Evolutionary conservation across 2,797 vertebrate species (phyloP).

Genomic region (Arnoldichthys spilopterus): DNA sequence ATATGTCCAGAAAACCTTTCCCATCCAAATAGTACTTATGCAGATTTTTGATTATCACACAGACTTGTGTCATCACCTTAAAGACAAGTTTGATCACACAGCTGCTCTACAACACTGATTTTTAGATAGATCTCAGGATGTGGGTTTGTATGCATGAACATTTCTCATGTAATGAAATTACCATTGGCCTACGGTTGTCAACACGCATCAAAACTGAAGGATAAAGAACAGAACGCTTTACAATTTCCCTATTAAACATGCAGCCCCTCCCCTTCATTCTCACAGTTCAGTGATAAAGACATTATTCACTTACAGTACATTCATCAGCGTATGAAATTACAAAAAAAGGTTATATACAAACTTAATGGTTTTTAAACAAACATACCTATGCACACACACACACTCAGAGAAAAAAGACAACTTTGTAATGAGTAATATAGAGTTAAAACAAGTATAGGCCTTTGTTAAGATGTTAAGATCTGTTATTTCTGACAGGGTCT

Average conservation of each 20-base stretch:
- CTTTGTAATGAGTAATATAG: slow-evolving; percentile 7
- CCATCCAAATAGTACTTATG: background rate
- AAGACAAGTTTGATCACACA: slow-evolving; percentile 8
- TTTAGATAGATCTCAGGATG: slow-evolving; percentile 7
- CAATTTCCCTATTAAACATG: slow-evolving; percentile 29
- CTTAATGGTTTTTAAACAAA: slow-evolving; percentile 20
- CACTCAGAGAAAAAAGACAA: background rate
- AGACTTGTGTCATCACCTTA: slow-evolving; percentile 1
- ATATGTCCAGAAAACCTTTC: background rate
- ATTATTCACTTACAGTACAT: slow-evolving; percentile 37
- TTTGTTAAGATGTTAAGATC: background rate
- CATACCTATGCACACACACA: background rate
- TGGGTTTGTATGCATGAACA: background rate
- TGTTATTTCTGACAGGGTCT: slow-evolving; percentile 27
- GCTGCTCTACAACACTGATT: slow-evolving; percentile 6
- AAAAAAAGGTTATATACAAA: background rate
- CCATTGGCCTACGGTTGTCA: slow-evolving; percentile 1
- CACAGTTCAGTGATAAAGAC: slow-evolving; percentile 26
- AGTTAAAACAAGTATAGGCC: slow-evolving; percentile 1
- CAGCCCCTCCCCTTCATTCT: slow-evolving; percentile 12
- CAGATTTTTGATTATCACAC: background rate
- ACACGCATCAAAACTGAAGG: slow-evolving; percentile 17
- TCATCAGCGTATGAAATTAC: slow-evolving; percentile 30
- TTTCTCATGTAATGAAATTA: background rate
- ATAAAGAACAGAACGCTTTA: slow-evolving; percentile 1